Base-by-base conservation (phyloP, 2,113 vertebrate genomes). In the Platichthys stellatus region DNA sequence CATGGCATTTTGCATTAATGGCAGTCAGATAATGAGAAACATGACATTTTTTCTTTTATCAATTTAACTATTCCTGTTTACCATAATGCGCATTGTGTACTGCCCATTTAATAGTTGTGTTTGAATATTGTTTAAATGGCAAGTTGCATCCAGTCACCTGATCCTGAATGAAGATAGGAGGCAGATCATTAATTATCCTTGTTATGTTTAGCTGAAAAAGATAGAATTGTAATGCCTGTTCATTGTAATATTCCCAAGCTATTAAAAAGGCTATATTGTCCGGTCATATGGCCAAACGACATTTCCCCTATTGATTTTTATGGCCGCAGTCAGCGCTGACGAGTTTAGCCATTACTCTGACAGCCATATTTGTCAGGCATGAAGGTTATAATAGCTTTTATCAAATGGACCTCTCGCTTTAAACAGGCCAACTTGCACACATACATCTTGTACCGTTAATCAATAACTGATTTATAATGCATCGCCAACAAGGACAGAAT, bases 401-500 rank as follows among this genome's bases (percentile, higher is more conserved):
- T 84, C 66, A 78, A 74, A 70, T 72, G 45, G 74, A 63, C 60
- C 70, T 85, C 49, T 71, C 7, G 12, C 18, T 64, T 80, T 45
- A 62, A 71, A 64, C 51, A 24, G 51, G 58, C 40, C 57, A 51
- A 54, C 47, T 59, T 61, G 38, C 69, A 78, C 64, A 74, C 62
- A 76, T 73, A 60, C 62, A 70, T 78, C 64, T 77, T 62, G 26
- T 49, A 2, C 58, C 51, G 56, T 69, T 83, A 75, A 80, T 91
- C 76, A 73, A 82, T 78, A 83, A 47, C 47, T 59, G 76, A 81
- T 87, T 87, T 78, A 81, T 83, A 79, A 83, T 81, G 59, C 57
- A 64, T 86, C 58, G 72, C 78, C 80, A 85, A 85, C 82, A 86
- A 89, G 84, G 81, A 75, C 82, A 77, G 58, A 57, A 73, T 79